Evolutionary conservation across 2,797 vertebrate genomes (phyloP).

Genomic region (Ibycter americanus): DNA sequence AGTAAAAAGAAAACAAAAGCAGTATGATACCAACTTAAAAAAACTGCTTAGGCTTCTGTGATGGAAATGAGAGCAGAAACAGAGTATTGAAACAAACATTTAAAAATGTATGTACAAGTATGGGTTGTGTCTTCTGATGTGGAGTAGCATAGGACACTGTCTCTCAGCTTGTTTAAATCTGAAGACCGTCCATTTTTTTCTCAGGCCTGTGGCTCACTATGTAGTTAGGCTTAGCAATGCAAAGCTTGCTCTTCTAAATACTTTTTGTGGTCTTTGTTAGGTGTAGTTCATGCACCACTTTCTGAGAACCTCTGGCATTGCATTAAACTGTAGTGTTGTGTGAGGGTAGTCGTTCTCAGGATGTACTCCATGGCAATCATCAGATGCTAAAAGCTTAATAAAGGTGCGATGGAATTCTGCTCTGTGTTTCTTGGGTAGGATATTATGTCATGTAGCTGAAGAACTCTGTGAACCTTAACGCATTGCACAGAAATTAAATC

Average conservation of each 20-base stretch:
- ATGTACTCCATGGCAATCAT: not conserved
- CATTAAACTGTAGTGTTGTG: not conserved
- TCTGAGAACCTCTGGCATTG: not conserved
- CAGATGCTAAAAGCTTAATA: not conserved
- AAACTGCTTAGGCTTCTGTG: not conserved
- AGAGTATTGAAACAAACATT: not conserved
- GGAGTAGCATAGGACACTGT: too few species aligned
- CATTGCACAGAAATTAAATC: not conserved
- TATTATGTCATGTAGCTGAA: not conserved
- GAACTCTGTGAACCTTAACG: not conserved
- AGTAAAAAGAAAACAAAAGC: not conserved
- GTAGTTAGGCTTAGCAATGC: not conserved
- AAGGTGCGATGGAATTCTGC: not conserved
- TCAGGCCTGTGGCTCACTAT: not conserved
- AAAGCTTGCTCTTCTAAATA: not conserved
- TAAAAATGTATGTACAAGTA: not conserved
- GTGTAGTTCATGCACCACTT: not conserved
- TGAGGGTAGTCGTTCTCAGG: not conserved
- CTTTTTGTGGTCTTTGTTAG: not conserved
- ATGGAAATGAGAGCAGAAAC: not conserved
- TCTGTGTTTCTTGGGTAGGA: not conserved
- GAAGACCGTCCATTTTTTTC: not conserved
- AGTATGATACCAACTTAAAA: not conserved
- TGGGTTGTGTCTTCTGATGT: not conserved
- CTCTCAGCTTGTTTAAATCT: not conserved